Conservation (phyloP, 2,797 vertebrate species). For the Salmo trutta region DNA sequence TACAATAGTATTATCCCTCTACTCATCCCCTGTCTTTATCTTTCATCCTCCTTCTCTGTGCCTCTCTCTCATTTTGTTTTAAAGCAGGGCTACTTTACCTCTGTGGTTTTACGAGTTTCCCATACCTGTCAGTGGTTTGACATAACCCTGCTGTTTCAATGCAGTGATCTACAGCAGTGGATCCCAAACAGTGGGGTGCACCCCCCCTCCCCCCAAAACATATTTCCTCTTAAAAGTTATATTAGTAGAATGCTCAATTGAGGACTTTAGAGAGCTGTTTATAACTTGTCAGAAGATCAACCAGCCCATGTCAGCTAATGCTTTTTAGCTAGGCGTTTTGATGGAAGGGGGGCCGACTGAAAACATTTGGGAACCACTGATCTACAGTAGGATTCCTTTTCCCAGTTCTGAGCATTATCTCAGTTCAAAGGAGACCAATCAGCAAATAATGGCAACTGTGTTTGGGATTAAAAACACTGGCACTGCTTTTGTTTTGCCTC, state of each 20-base stretch:
- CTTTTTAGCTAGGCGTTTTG: no score
- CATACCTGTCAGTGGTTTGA: no score
- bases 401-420: neutral
- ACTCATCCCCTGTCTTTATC: conserved; percentile 15
- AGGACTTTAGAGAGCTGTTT: neutral
- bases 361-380: neutral
- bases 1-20: conserved; percentile 12
- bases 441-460: neutral
- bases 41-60: neutral
- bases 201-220: no score
- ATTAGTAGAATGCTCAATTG: no score
- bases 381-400: neutral
- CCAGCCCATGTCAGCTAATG: no score
- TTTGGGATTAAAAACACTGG: neutral
- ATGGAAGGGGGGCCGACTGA: no score
- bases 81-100: neutral
- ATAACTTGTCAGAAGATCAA: neutral
- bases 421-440: neutral
- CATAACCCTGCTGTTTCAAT: no score
- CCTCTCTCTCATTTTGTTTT: neutral
- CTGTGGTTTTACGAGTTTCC: no score
- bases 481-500: neutral
- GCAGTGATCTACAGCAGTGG: no score
- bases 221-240: no score
- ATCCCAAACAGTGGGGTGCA: neutral